Percentiles rank a stretch among this genome's conserved stretches.
Conservation (phyloP, 2,888 invertebrate genomes). For the Aproaerema taeniolella region DNA sequence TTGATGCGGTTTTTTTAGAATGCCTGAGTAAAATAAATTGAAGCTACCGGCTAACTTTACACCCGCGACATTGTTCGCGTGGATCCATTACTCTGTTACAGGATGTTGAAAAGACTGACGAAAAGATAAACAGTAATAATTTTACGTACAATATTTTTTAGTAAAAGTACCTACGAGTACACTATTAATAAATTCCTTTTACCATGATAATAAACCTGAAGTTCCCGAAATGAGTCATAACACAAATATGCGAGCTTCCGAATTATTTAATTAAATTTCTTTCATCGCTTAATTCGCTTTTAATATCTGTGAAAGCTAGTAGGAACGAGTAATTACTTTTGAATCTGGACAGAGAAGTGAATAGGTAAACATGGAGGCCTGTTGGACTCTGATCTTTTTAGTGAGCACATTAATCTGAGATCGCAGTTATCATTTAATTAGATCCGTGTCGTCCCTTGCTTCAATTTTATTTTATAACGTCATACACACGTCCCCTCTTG, state of each 20-base stretch:
- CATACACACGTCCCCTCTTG: constrained; percentile 71
- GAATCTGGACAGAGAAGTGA: constrained; percentile 28
- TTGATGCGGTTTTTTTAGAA: no score
- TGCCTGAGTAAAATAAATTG: no score
- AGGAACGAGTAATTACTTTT: constrained; percentile 11
- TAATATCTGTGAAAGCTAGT: constrained; percentile 23
- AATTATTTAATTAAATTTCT: constrained; percentile 15
- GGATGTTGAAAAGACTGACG: no score
- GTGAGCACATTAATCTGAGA: constrained; percentile 69
- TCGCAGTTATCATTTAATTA: constrained; percentile 75
- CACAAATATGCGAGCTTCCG: neutral
- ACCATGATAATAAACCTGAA: no score
- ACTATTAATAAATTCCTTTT: no score
- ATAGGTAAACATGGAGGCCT: constrained; percentile 33
- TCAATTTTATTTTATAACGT: constrained; percentile 76
- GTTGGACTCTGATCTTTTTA: constrained; percentile 52
- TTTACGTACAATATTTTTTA: no score
- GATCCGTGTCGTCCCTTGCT: constrained; percentile 68
- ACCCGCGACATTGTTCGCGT: no score
- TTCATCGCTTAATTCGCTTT: constrained; percentile 17
- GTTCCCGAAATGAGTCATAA: neutral
- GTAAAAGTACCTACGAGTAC: no score
- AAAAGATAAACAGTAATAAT: no score
- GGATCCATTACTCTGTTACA: no score
- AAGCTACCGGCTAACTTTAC: no score